A percentile compares a stretch with the other conserved stretches of the same genome.
Conservation (phyloP, 1,140 invertebrate genomes). For the Pseudomyrmex cubaensis region DNA sequence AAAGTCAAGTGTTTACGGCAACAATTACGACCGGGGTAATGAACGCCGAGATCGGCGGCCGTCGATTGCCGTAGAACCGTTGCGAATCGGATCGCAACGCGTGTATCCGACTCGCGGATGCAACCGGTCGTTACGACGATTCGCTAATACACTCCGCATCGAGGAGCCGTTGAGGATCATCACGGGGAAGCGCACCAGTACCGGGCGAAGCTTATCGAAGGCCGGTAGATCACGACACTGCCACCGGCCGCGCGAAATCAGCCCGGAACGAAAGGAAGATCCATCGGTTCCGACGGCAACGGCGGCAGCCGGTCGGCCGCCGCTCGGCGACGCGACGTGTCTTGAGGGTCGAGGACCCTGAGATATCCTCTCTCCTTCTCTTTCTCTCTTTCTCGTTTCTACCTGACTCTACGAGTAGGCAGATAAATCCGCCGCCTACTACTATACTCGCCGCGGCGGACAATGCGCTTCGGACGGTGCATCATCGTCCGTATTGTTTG, state of each 20-base stretch:
- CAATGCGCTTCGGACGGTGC: constrained; percentile 75
- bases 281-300: constrained; percentile 59
- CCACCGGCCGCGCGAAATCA: constrained; percentile 58
- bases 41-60: neutral
- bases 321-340: constrained; percentile 52
- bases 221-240: constrained; percentile 30
- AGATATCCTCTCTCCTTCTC: constrained; percentile 26
- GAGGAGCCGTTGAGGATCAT: neutral
- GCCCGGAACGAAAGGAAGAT: constrained; percentile 61
- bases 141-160: constrained; percentile 12
- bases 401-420: constrained; percentile 77
- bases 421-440: constrained; percentile 78
- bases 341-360: constrained; percentile 72
- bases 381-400: constrained; percentile 55
- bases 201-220: constrained; percentile 18
- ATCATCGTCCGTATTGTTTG: constrained; percentile 79
- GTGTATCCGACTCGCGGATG: neutral
- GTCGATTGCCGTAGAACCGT: constrained; percentile 26
- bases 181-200: neutral
- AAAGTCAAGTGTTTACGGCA: constrained; percentile 11
- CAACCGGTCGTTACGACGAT: constrained; percentile 19
- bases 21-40: constrained; percentile 27
- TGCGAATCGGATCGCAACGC: constrained; percentile 36
- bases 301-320: constrained; percentile 43
- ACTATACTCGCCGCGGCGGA: constrained; percentile 69